A percentile compares a stretch with the other conserved stretches of the same genome.
Evolutionary conservation across 2,888 invertebrate genomes (phyloP).

Genomic region (Latheticus oryzae): DNA sequence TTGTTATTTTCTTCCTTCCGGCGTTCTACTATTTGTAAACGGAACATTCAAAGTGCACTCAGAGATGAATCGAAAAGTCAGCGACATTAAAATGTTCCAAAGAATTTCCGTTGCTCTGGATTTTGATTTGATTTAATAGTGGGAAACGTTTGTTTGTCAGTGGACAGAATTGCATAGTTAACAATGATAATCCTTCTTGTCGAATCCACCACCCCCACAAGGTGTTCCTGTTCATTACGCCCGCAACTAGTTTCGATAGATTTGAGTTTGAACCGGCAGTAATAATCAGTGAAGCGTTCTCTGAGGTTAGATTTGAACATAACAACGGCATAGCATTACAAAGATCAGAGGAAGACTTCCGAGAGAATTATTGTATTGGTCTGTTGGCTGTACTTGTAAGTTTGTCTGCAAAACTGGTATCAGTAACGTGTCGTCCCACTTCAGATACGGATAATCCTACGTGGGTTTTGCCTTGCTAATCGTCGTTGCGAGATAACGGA

Average conservation of each 20-base stretch:
- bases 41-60: too few relatives aligned
- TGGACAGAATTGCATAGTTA: too few relatives aligned
- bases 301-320: slow-evolving; percentile 42
- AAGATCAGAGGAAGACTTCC: slow-evolving; percentile 36
- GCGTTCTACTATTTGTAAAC: too few relatives aligned
- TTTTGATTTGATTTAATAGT: too few relatives aligned
- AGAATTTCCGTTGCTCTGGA: too few relatives aligned
- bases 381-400: slow-evolving; percentile 36
- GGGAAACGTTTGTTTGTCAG: too few relatives aligned
- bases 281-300: slow-evolving; percentile 19
- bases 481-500: slow-evolving; percentile 49
- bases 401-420: slow-evolving; percentile 40
- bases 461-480: slow-evolving; percentile 51
- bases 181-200: too few relatives aligned
- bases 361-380: slow-evolving; percentile 36
- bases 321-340: slow-evolving; percentile 43
- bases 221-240: too few relatives aligned
- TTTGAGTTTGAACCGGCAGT: slow-evolving; percentile 16
- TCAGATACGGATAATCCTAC: slow-evolving; percentile 47
- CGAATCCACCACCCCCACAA: too few relatives aligned
- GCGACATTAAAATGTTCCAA: too few relatives aligned
- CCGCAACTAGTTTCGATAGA: slow-evolving; percentile 3
- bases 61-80: too few relatives aligned
- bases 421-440: slow-evolving; percentile 39
- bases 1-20: too few relatives aligned